Evolutionary conservation across 2,888 invertebrate species (phyloP).

Genomic region (Mythimna loreyi): DNA sequence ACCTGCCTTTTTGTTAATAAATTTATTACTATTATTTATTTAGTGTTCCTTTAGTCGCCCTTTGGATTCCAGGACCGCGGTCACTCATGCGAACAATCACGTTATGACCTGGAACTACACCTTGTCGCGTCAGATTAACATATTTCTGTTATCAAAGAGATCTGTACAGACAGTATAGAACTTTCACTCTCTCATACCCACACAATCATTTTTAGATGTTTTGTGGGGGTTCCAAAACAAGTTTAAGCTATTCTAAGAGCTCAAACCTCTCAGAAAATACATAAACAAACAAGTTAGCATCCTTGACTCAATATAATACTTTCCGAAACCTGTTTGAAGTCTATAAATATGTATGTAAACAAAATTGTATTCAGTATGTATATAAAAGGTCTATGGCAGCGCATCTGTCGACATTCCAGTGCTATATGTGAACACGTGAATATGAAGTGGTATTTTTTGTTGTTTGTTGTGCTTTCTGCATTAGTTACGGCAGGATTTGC

Average conservation of each 20-base stretch:
- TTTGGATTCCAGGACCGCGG: no score
- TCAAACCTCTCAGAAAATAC: conserved; percentile 14
- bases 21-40: no score
- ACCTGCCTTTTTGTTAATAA: no score
- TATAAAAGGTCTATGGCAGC: conserved; percentile 29
- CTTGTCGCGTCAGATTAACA: no score
- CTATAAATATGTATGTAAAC: conserved; percentile 31
- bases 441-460: conserved; percentile 44
- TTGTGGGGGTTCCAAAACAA: no score
- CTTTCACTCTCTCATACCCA: no score
- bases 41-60: no score
- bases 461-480: conserved; percentile 42
- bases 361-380: conserved; percentile 6
- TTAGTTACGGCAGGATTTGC: conserved; percentile 20
- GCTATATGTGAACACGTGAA: conserved; percentile 34
- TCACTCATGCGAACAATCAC: no score
- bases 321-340: conserved; percentile 27
- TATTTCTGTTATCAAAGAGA: no score
- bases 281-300: conserved; percentile 31
- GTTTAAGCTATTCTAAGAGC: conserved; percentile 4
- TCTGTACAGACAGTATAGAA: no score
- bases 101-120: no score
- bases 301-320: conserved; percentile 36
- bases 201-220: no score
- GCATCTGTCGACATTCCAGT: conserved; percentile 34